A percentile compares a stretch with the other conserved stretches of the same genome.
Evolutionary conservation across 2,797 vertebrate genomes (phyloP).

Genomic region (Enteromius mattozi): DNA sequence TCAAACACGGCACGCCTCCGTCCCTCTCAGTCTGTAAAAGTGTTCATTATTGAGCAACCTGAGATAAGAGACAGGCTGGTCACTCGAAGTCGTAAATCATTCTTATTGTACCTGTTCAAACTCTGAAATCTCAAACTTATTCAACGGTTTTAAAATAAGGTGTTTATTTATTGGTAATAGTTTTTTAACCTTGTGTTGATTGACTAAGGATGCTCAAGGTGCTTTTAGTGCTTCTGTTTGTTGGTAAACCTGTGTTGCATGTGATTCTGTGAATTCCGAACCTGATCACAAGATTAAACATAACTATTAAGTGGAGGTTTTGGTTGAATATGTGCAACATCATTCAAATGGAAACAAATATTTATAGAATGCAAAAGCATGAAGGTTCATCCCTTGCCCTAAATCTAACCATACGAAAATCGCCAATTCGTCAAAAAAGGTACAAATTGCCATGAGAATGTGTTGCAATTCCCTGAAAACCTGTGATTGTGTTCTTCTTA

Average conservation of each 20-base stretch:
- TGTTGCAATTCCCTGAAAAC: not conserved
- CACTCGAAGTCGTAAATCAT: not conserved
- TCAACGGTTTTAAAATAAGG: not conserved
- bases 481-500: not conserved
- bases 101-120: not conserved
- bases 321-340: not conserved
- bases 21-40: not conserved
- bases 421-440: not conserved
- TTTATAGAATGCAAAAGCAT: not conserved
- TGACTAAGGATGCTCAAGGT: not conserved
- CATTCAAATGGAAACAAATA: not conserved
- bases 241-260: not conserved
- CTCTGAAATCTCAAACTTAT: not conserved
- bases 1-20: not conserved
- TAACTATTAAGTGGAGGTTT: not conserved
- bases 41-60: not conserved
- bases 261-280: not conserved
- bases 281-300: not conserved
- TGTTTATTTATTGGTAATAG: not conserved
- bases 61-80: not conserved
- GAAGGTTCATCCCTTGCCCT: too few relatives aligned
- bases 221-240: not conserved
- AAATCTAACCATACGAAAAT: not conserved
- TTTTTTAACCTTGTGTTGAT: not conserved
- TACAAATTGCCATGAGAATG: not conserved